Evolutionary conservation across 2,797 vertebrate species (phyloP).

Genomic region (Cryptoprocta ferox): DNA sequence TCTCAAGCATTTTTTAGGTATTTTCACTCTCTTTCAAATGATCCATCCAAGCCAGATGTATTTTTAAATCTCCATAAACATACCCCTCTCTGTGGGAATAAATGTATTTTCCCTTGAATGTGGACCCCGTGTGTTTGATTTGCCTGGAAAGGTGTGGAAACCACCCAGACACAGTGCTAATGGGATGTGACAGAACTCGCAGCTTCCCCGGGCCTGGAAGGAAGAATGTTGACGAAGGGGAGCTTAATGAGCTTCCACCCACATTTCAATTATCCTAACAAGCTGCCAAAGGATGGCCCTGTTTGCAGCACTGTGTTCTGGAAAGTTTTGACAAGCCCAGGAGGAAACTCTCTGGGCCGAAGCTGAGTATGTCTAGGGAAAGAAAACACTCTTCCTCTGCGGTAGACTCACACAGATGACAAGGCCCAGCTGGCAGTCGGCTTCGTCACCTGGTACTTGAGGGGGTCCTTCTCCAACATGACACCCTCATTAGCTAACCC

Average conservation of each 20-base stretch:
- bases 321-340: conserved; percentile 71
- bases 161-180: conserved; percentile 70
- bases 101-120: conserved; percentile 16
- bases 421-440: neutral
- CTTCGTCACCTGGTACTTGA: neutral
- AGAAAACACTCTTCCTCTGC: neutral
- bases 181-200: conserved; percentile 75
- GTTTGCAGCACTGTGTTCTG: neutral
- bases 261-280: conserved; percentile 72
- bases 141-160: conserved; percentile 68
- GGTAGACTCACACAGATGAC: neutral
- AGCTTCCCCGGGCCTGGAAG: conserved; percentile 71
- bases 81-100: neutral
- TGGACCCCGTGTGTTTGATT: conserved; percentile 34
- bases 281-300: conserved; percentile 62
- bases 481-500: neutral
- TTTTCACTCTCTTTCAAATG: neutral
- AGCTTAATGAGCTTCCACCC: conserved; percentile 74
- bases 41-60: neutral
- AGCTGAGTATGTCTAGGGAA: neutral
- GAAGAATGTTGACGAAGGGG: conserved; percentile 70
- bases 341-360: neutral
- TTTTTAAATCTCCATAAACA: conserved; percentile 39
- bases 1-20: neutral
- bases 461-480: neutral